Base-by-base conservation (phyloP, 2,797 vertebrate genomes). In the Sebastes steindachneri region DNA sequence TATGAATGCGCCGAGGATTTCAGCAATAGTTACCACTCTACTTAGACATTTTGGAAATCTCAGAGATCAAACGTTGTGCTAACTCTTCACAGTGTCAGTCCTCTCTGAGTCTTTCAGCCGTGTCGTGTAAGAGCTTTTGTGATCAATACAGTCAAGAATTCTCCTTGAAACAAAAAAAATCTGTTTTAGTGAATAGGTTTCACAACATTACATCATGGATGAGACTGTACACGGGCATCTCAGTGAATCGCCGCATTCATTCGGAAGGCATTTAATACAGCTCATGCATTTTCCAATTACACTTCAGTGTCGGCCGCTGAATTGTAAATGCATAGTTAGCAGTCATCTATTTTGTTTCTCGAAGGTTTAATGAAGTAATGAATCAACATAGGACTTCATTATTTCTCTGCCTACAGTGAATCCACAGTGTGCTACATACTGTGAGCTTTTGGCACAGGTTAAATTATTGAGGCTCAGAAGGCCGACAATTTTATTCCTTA, bases 141-240 rank as follows among this genome's bases (percentile, higher is more conserved):
- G 88, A 92, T 91, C 89, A 88, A 88, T 77, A 81, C 35, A 77
- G 83, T 87, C 79, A 86, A 79, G 66, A 84, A 90, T 90, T 92
- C 89, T 86, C 86, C 90, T 92, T 93, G 88, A 91, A 91, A 89
- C 60, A 41, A 65, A 69, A 33, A 81, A 68, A 82, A 67, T 83
- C 77, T 75, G 76, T 82, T 90, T 85, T 48, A 78, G 75, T 53
- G 83, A 90, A 78, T 72, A 72, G 65, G 74, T 92, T 94, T 93
- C 87, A 90, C 73, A 73, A 75, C 82, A 81, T 93, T 88, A 83
- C 89, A 91, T 93, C 90, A 92, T 89, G 77, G 86, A 84, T 80
- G 74, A 80, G 72, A 83, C 35, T 51, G 68, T 77, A 83, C 51
- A 76, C 10, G 3, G n/a, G n/a, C 59, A 55, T 77, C 23, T 73